These are phyloP conservation scores for Aleiodes testaceus DNA, from an alignment of 2,888 invertebrate genomes.

Conservation along the genomic window DNA sequence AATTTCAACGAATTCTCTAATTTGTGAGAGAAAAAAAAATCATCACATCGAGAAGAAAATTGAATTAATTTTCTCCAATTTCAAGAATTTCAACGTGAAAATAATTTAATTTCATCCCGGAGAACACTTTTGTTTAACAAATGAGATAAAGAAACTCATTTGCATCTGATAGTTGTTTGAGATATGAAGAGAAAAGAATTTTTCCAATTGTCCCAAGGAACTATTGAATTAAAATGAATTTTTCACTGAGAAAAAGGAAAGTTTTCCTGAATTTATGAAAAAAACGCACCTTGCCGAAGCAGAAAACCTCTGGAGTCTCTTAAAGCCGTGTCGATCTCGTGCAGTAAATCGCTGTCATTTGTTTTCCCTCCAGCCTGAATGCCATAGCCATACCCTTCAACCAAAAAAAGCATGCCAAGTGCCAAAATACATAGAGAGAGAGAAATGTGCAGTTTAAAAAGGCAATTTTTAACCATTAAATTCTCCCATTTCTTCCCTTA, in stretches of 20 bases:
- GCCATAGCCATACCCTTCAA: slow-evolving; percentile 59
- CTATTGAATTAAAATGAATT: too few relatives aligned
- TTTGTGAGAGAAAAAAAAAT: too few relatives aligned
- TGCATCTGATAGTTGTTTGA: too few relatives aligned
- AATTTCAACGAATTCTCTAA: too few relatives aligned
- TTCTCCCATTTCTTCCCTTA: background rate
- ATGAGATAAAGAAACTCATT: too few relatives aligned
- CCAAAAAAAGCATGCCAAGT: slow-evolving; percentile 61
- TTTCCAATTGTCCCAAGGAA: too few relatives aligned
- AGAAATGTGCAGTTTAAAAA: slow-evolving; percentile 32
- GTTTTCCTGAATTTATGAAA: too few relatives aligned
- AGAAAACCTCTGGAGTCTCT: slow-evolving; percentile 79
- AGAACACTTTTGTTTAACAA: too few relatives aligned
- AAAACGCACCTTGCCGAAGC: slow-evolving; percentile 73
- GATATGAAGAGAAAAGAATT: too few relatives aligned
- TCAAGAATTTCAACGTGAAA: too few relatives aligned
- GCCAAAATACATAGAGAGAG: slow-evolving; percentile 39
- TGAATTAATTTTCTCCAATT: slow-evolving; percentile 14
- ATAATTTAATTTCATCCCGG: too few relatives aligned
- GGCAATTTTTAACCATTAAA: slow-evolving; percentile 34
- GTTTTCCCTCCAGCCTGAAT: slow-evolving; percentile 56
- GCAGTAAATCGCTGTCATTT: slow-evolving; percentile 73
- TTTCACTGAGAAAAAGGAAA: too few relatives aligned
- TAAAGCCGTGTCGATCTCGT: slow-evolving; percentile 79
- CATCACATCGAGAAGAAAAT: slow-evolving; percentile 28